Base-by-base conservation (phyloP, 1,140 invertebrate species). In the Philaenus spumarius region DNA sequence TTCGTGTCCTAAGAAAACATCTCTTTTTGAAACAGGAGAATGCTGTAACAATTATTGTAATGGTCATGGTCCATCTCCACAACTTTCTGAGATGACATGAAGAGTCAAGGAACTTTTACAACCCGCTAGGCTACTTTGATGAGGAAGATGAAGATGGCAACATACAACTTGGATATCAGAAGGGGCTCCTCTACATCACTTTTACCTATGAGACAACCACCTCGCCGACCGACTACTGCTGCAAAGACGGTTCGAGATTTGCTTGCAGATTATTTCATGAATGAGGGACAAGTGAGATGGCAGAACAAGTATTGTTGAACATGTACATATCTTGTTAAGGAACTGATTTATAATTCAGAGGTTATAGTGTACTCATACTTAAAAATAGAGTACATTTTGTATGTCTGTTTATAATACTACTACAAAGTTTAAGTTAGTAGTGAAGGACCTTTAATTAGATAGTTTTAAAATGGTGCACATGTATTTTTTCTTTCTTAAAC, bases 1-100 rank as follows among this genome's bases (percentile, higher is more conserved):
- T 73, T 64, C 62, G 72, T 64, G 66, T 76, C 37, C 72, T 77
- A 15, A 55, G 66, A 62, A 65, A 54, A 19, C 67, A 68, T 24
- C 68, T 73, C 6, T 19, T 62, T 39, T 47, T 74, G 17, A 43
- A 69, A 23, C 59, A 60, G 40, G 50, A 69, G 48, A 69, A 59
- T 46, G 66, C 61, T 6, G 14, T 60, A 37, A n/a, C n/a, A n/a
- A 22, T 51, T 52, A 24, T 75, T 53, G 64, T 67, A 12, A 63
- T 71, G 66, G 62, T 64, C 2, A 62, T 58, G 60, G 30, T 56
- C 42, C 43, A 55, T 37, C 22, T 62, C 14, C 62, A 63, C 24
- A 63, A 58, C 47, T 61, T 54, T 60, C 23, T 61, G 34, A 24
- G 40, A 53, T 9, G 12, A 15, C 11, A 46, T 46, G 43, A 14